Base-by-base conservation (phyloP, 2,888 invertebrate genomes). In the Leptarthrus brevirostris region DNA sequence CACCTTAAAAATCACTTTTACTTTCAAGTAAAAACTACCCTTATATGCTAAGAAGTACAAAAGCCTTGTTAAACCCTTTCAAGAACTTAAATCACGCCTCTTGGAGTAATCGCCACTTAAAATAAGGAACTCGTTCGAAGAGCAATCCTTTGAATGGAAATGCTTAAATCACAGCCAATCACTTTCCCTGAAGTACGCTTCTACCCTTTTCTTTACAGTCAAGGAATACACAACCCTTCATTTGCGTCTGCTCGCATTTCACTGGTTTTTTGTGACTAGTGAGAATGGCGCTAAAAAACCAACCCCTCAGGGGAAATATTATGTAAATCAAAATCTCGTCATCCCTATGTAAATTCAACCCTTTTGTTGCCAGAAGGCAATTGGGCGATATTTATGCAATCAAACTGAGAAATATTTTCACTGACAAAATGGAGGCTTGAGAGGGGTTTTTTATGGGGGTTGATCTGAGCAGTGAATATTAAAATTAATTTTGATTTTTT, bases 281-380 rank as follows among this genome's bases (percentile, higher is more conserved):
- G 18, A 54, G 53, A 4, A 44, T 20, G 10, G 74, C 74, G 75
- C 74, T 77, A 76, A 77, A 78, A 78, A 78, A 76, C 69, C 77
- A 76, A 74, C 77, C 78, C 78, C 78, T 77, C 76, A 76, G 76
- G 78, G 77, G 74, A 74, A 77, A 64, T 71, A 76, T 76, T 78
- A 78, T 78, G 76, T 78, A 78, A 78, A 77, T 77, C 76, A 64
- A 40, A 40, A 52, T 49, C 22, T 61, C 69, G 30, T 52, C 61
- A 40, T 44, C 16, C 49, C 52, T 73, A 73, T 73, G 73, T 73
- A 73, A 73, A 73, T 73, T 73, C 64, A 78, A 77, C 77, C 78
- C 78, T 66, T 74, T 44, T 26, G n/a, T 56, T 56, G 44, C 8
- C n/a, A 8, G 1, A 49, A 72, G 16, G 58, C 44, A 72, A 72